Evolutionary conservation across 2,113 vertebrate species (phyloP).

Genomic region (Chelonoidis abingdonii): DNA sequence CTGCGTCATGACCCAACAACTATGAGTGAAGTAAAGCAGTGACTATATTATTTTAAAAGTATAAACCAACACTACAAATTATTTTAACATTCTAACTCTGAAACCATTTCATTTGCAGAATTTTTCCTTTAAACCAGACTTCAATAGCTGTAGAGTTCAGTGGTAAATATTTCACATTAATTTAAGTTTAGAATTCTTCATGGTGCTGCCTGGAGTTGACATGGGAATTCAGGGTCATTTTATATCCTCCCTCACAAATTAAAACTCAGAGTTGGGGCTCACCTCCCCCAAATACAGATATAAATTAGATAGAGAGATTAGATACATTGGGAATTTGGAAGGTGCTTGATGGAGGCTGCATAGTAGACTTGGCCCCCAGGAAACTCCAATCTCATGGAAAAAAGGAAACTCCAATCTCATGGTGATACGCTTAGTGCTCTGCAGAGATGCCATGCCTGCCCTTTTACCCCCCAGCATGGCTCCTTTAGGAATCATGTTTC

Average conservation of each 20-base stretch:
- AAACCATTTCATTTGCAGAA: constrained; percentile 28
- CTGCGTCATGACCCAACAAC: neutral
- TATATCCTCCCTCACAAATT: neutral
- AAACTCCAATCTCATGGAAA: too few relatives aligned
- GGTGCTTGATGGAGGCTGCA: neutral
- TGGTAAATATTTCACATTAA: constrained; percentile 69
- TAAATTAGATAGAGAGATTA: neutral
- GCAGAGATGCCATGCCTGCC: rapidly evolving
- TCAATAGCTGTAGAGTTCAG: neutral
- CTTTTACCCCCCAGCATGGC: rapidly evolving
- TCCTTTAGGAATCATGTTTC: neutral
- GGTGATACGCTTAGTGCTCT: neutral
- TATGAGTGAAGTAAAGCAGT: neutral
- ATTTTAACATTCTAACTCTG: neutral
- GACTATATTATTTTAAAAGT: neutral
- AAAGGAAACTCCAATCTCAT: neutral
- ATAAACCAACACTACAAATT: neutral
- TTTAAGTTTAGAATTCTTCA: constrained; percentile 63
- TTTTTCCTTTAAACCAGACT: constrained; percentile 37
- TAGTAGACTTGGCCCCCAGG: neutral
- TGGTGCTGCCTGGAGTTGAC: constrained; percentile 19
- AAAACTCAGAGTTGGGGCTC: neutral
- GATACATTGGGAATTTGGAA: neutral
- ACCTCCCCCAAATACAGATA: neutral
- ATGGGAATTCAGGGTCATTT: rapidly evolving